These are phyloP conservation scores for Hypomesus transpacificus DNA, from an alignment of 2,113 vertebrate species.

Conservation along the genomic window DNA sequence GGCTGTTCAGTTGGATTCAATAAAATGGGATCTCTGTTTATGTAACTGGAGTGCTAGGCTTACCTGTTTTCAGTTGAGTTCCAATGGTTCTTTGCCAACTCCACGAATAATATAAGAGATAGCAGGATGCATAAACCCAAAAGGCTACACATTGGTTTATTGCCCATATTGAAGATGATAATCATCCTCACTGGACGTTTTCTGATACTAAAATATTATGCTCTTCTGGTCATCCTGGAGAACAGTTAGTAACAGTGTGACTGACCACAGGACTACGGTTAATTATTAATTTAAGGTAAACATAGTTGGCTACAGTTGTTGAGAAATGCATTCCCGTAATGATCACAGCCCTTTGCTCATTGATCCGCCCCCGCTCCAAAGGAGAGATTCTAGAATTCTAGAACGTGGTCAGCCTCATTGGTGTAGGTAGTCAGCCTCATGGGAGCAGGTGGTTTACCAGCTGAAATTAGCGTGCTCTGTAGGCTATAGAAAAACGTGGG, in stretches of 20 bases:
- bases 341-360: neutral
- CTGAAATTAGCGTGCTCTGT: too few relatives aligned
- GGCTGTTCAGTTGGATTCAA: neutral
- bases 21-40: constrained; percentile 1
- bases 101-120: constrained; percentile 8
- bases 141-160: constrained; percentile 20
- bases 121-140: constrained; percentile 40
- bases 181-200: neutral
- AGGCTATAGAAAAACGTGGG: too few relatives aligned
- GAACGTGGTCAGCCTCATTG: neutral
- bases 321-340: constrained; percentile 14
- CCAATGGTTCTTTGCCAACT: constrained; percentile 26
- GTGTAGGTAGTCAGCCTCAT: neutral
- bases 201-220: neutral
- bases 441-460: too few relatives aligned
- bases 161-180: constrained; percentile 37
- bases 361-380: neutral
- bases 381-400: neutral
- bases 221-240: constrained; percentile 12
- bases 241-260: constrained; percentile 2
- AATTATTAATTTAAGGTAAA: constrained; percentile 70
- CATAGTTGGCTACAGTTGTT: constrained; percentile 38
- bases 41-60: constrained; percentile 9
- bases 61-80: constrained; percentile 47
- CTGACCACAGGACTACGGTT: constrained; percentile 35